Evolutionary conservation across 2,888 invertebrate genomes (phyloP).

Genomic region (Cerceris ruficornis): DNA sequence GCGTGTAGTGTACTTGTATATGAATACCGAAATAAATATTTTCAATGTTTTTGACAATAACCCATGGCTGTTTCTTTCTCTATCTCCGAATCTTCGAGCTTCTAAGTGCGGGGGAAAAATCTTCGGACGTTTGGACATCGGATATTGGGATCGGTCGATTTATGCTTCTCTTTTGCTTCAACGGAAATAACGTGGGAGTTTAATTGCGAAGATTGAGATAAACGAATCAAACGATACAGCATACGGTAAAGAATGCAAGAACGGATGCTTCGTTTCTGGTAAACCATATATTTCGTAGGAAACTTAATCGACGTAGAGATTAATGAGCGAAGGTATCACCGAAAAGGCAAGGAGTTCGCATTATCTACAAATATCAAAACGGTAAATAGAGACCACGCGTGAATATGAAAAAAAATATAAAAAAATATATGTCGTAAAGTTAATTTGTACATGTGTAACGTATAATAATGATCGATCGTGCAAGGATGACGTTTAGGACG

Average conservation of each 20-base stretch:
- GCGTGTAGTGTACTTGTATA: conserved; percentile 75
- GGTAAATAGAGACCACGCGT: conserved; percentile 25
- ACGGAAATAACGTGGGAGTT: no score
- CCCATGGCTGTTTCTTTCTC: not conserved
- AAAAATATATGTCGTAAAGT: conserved; percentile 49
- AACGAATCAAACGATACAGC: not conserved
- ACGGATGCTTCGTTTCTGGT: conserved; percentile 20
- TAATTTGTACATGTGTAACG: conserved; percentile 40
- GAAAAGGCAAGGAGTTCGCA: conserved; percentile 2
- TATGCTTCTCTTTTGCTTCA: no score
- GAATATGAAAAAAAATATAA: conserved; percentile 35
- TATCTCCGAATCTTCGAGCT: not conserved
- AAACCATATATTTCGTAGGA: conserved; percentile 53
- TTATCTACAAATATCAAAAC: conserved; percentile 19
- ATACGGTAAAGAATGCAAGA: not conserved
- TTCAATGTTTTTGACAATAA: conserved; percentile 75
- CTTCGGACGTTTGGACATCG: no score
- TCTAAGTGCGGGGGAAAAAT: no score
- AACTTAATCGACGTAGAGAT: conserved; percentile 24
- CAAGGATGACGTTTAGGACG: not conserved
- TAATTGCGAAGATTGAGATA: no score
- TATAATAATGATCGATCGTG: conserved; percentile 21
- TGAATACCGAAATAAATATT: conserved; percentile 75
- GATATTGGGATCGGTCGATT: no score
- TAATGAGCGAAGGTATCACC: conserved; percentile 1